Evolutionary conservation across 1,140 invertebrate species (phyloP).

Genomic region (Drosophila pseudoananassae): DNA sequence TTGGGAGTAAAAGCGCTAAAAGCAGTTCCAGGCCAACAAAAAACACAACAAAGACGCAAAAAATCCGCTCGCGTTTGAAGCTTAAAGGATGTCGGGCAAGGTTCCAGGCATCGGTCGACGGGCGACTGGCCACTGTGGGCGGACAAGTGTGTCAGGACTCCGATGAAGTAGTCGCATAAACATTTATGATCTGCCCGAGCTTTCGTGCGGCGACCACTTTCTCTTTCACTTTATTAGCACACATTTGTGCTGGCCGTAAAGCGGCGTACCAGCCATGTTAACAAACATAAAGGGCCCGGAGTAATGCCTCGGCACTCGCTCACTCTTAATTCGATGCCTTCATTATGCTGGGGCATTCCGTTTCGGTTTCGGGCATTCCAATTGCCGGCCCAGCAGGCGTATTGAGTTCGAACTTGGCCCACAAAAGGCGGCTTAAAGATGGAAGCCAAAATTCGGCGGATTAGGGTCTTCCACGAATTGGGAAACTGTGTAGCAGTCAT

Average conservation of each 20-base stretch:
- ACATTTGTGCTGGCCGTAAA: conserved; percentile 52
- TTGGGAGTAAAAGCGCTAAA: conserved; percentile 16
- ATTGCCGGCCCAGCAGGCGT: conserved; percentile 16
- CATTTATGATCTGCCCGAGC: conserved; percentile 63
- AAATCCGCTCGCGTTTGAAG: not conserved
- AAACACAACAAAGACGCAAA: not conserved
- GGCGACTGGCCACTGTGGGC: not conserved
- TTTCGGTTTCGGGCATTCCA: conserved; percentile 26
- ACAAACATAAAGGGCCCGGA: conserved; percentile 34
- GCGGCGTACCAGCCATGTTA: conserved; percentile 47
- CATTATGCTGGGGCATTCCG: conserved; percentile 29
- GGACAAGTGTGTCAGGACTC: conserved; percentile 30
- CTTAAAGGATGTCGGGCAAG: not conserved
- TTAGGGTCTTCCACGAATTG: conserved; percentile 7
- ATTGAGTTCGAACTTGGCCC: conserved; percentile 27
- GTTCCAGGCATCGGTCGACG: not conserved
- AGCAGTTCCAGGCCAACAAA: conserved; percentile 5
- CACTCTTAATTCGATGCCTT: conserved; percentile 45
- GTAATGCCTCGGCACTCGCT: conserved; percentile 11
- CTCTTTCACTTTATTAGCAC: conserved; percentile 43
- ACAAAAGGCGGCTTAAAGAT: not conserved
- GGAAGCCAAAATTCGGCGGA: not conserved
- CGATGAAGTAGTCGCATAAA: conserved; percentile 58
- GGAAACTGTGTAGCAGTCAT: no score
- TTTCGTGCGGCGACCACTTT: conserved; percentile 40